Evolutionary conservation across 2,888 invertebrate species (phyloP), one percentile per base, ranked within the genome.

Genomic region (Meta bourneti): DNA sequence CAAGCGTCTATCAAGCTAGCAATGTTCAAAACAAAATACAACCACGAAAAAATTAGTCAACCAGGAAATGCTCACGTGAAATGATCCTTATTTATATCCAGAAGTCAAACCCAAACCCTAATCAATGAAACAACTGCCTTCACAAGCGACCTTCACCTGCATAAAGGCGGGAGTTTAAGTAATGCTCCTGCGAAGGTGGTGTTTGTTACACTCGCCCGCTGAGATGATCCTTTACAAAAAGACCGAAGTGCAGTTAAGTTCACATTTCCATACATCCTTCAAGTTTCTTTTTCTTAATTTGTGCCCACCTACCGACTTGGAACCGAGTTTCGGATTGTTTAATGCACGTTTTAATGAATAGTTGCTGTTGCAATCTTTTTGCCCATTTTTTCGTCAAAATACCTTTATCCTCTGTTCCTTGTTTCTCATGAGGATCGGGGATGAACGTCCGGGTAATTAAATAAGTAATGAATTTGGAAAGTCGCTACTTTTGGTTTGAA

Each of bases 221-320:
- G 61, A 61, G 61, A 16, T 16, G 13, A 16, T 61, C 61, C 61
- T 61, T 61, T 61, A 61, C 16, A 16, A 7, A 61, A 9, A 61
- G 61, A 61, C 61, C 61, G 61, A 5, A 16, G 61, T 9, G 61
- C 61, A 11, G 11, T 16, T 16, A 16, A 61, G 61, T 61, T 61
- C 61, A 61, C 61, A 61, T 61, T 61, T 61, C 61, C 61, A 61
- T 61, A 61, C 61, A 61, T 61, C 61, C 61, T 61, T 61, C 61
- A 61, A 5, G 16, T 61, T 61, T 6, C 11, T 61, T 61, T 61
- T 16, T 61, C 16, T 61, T 16, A 61, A 61, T 61, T 11, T 16
- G 61, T 0, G 5, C 61, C 61, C 61, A 61, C 61, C 61, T 61
- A 61, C 61, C 61, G 5, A 16, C 61, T 61, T 16, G 61, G 4